Conservation (phyloP, 1,140 invertebrate genomes). For the Aphelenchoides fujianensis region DNA sequence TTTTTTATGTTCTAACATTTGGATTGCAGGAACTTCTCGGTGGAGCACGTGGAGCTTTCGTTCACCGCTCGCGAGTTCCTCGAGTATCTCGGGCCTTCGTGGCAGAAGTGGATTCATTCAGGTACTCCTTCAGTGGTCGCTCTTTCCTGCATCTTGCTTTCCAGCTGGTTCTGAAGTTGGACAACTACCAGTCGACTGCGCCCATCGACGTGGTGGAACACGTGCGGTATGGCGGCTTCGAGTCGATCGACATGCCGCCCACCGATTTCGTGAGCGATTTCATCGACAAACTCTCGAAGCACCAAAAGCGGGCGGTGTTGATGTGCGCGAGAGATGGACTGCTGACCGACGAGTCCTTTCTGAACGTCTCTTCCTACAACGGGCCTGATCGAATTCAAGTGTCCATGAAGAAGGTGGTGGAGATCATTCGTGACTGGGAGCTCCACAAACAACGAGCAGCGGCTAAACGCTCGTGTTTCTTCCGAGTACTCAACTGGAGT, state of each 20-base stretch:
- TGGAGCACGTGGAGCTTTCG: constrained; percentile 45
- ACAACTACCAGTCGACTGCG: constrained; percentile 8
- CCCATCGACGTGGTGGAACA: constrained; percentile 28
- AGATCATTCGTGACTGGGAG: constrained; percentile 38
- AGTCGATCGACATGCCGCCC: constrained; percentile 36
- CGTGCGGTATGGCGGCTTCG: constrained; percentile 28
- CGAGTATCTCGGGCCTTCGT: constrained; percentile 39
- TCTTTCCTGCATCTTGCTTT: too few relatives aligned
- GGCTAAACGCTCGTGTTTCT: constrained; percentile 19
- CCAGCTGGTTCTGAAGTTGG: not conserved
- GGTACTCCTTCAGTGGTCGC: constrained; percentile 23
- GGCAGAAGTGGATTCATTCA: constrained; percentile 49
- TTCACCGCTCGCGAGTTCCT: constrained; percentile 42
- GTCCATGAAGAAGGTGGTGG: constrained; percentile 50
- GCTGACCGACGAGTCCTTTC: constrained; percentile 48
- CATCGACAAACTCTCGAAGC: constrained; percentile 40
- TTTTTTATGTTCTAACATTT: not conserved
- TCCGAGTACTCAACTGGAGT: constrained; percentile 26
- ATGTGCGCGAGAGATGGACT: constrained; percentile 41
- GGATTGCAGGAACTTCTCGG: constrained; percentile 48
- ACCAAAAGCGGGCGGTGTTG: constrained; percentile 44
- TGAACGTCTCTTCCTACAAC: constrained; percentile 42
- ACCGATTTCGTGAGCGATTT: constrained; percentile 48
- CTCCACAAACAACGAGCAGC: not conserved
- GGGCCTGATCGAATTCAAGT: constrained; percentile 53